Percentiles rank a stretch among this genome's conserved stretches.
Evolutionary conservation across 2,113 vertebrate genomes (phyloP).

Genomic region (Rallus limicola): DNA sequence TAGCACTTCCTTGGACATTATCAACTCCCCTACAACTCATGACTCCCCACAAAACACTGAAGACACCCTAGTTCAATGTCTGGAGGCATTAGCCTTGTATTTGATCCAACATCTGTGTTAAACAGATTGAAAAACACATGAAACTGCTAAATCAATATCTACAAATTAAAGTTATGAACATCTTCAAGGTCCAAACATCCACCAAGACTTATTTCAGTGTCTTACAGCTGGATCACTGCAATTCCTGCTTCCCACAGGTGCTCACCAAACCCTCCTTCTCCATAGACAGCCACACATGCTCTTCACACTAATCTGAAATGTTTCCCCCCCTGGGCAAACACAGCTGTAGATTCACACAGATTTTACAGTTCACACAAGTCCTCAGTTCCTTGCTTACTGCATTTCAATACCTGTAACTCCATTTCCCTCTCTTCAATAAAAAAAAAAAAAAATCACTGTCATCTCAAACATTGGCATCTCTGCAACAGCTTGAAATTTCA

Average conservation of each 20-base stretch:
- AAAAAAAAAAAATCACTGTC: background rate
- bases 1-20: background rate
- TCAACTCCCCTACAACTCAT: background rate
- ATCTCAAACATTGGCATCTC: background rate
- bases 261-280: background rate
- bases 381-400: background rate
- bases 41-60: background rate
- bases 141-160: background rate
- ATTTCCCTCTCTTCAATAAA: background rate
- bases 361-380: background rate
- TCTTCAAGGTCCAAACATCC: background rate
- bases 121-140: background rate
- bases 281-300: background rate
- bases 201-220: background rate
- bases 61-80: too few relatives aligned
- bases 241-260: background rate
- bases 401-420: conserved; percentile 37
- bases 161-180: background rate
- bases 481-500: background rate
- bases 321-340: background rate
- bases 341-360: too few relatives aligned
- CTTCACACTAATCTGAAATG: background rate
- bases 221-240: background rate
- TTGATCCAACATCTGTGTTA: background rate
- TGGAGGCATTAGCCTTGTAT: background rate